Evolutionary conservation across 1,140 invertebrate species (phyloP), one percentile per base, ranked within the genome.

Genomic region (Drosophila neocordata): DNA sequence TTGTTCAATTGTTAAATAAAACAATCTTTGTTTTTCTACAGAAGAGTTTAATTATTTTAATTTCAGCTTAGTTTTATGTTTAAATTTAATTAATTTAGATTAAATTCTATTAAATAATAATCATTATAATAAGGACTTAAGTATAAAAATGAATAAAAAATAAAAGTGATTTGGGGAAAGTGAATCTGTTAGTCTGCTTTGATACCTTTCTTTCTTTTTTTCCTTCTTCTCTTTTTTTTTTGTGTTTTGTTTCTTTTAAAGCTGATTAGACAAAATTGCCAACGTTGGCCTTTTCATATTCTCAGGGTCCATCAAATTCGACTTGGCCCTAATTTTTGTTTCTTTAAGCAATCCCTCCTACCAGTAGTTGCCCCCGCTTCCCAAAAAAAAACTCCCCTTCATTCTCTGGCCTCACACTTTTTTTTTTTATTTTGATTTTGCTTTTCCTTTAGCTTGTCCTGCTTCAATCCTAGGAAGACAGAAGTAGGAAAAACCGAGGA

Each of bases 261-360:
- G 41, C 41, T 44, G 41, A 44, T 44, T 44, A 44, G 41, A 15
- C 41, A 18, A 31, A 44, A 44, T 44, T 44, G 41, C 41, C 7
- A 44, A 44, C 41, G 41, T 44, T 44, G 41, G 5, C 41, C 41
- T 44, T 44, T 44, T 44, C 13, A 18, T 44, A 44, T 15, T 44
- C 41, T 44, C 13, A 44, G 41, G 41, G 41, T 44, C 41, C 41
- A 44, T 44, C 41, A 44, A 44, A 44, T 44, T 44, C 41, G 41
- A 44, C 41, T 44, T 44, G 41, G 41, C 13, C 41, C 13, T 18
- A 44, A 44, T 15, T 44, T 15, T 44, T 44, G 41, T 44, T 44
- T 44, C 41, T 44, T 44, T 18, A 44, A 44, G 13, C 41, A 44
- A 44, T 15, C 1, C 41, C 41, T 44, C 41, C 13, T 2, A 2